Evolutionary conservation across 2,113 vertebrate species (phyloP), one percentile per base, ranked within the genome.

Genomic region (Furnarius figulus): DNA sequence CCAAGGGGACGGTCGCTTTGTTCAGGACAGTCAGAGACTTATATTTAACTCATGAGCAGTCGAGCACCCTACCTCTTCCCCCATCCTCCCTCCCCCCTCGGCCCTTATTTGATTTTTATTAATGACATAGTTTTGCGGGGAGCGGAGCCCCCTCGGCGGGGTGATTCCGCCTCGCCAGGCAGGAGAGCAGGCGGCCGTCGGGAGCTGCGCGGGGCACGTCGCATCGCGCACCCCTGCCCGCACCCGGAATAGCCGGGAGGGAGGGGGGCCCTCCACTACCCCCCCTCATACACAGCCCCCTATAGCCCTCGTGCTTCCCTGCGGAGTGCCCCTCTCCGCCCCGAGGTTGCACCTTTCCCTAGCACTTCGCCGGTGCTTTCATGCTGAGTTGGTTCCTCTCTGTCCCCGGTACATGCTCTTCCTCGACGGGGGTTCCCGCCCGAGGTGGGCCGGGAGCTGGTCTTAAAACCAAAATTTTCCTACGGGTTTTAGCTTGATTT

Each of bases 1-100:
- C 96, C 98, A 96, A 81, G 94, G 97, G 98, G 98, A 97, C 91
- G 98, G 98, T 94, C 93, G 97, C 95, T 95, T 98, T 97, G 96
- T 93, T 98, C 88, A 97, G 96, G 97, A 97, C 94, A 93, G 84
- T 93, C 78, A 87, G 94, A 96, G 96, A 95, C 97, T 97, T 96
- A 96, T 94, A 90, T 96, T 97, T 98, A 98, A 98, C 98, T 96
- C 96, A 97, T 95, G 95, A 93, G 70, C 93, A 95, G 55, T 74
- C 52, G 47, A 61, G 37, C 56, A 42, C 68, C 83, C 73, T 84
- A 56, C 74, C 90, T 73, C 49, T 35, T 73, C 76, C 53, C 22
- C 39, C 37, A 33, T 6, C 23, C 28, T 7, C 44, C 53, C 30
- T 11, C 6, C 3, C 9, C 44, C n/a, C 22, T 33, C 8, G 18